These are phyloP conservation scores for Liasis olivaceus DNA, from an alignment of 2,797 vertebrate species.

Conservation along the genomic window DNA sequence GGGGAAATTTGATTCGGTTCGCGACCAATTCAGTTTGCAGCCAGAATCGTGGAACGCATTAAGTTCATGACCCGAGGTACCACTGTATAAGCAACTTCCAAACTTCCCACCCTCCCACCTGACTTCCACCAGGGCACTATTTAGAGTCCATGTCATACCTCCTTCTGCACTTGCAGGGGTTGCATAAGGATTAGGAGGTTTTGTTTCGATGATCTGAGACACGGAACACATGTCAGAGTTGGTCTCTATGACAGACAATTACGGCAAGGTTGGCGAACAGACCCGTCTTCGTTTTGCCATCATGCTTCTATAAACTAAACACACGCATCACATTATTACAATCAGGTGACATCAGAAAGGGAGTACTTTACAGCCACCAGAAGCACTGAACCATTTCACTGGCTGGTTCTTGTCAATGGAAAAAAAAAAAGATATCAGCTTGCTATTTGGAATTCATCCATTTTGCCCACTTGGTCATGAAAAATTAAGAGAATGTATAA, in stretches of 20 bases:
- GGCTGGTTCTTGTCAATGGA: neutral
- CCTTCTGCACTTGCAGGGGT: accelerated
- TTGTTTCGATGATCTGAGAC: neutral
- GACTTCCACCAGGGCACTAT: neutral
- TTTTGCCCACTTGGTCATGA: neutral
- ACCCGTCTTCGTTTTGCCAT: accelerated
- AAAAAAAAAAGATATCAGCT: neutral
- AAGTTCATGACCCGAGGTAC: no score
- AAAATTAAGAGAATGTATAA: neutral
- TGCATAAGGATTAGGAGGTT: accelerated
- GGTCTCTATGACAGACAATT: accelerated
- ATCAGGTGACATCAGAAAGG: neutral
- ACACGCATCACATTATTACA: neutral
- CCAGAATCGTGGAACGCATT: no score
- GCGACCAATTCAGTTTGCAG: no score
- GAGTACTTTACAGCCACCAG: neutral
- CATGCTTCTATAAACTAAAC: neutral
- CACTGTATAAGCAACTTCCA: neutral
- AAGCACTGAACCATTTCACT: neutral
- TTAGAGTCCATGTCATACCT: accelerated
- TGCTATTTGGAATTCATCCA: neutral
- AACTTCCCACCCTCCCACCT: neutral
- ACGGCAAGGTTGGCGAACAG: accelerated
- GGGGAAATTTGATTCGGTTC: no score
- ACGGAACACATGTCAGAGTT: neutral